Base-by-base conservation (phyloP, 2,113 vertebrate species). In the Percina caprodes region DNA sequence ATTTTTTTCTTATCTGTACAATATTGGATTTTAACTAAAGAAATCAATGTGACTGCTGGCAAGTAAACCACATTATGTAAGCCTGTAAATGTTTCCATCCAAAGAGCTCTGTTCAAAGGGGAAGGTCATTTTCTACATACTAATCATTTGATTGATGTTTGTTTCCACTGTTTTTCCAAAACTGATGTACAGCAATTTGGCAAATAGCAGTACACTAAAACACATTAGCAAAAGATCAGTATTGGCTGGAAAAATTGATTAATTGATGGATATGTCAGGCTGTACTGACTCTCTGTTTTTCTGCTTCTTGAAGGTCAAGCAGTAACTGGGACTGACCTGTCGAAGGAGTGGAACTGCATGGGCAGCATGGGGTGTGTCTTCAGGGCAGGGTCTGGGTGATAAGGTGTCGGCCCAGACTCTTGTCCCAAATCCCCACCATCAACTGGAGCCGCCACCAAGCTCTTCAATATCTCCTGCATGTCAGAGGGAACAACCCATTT, bases 291-390 rank as follows among this genome's bases (percentile, higher is more conserved):
- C 39, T 13, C 33, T 72, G 58, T 48, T 49, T 51, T 18, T 24
- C 14, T 23, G 7, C 24, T 33, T 72, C 3, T 23, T 71, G 26
- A 16, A 73, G 75, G 51, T 69, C 26, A 59, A 71, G 23, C 21
- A 42, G 23, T 48, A 10, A n/a, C 3, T 21, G 59, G 5, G 13
- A 55, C 78, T 19, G 13, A 99, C 98, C 98, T 98, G 96, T 99
- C 98, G 75, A 99, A 99, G 33, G 98, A 99, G 93, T 99, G 98
- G 92, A 98, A 99, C 96, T 99, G 98, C 98, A 99, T 98, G 75
- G 98, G 98, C 85, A 99, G 96, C 94, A 98, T 97, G 48, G 97
- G 94, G 26, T 99, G 97, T 0, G 97, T 97, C 93, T 99, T 99
- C 90, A 99, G 77, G 7, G 97, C 96, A 10, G 97, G 97, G 80